These are phyloP conservation scores for Notothenia coriiceps DNA, from an alignment of 2,113 vertebrate species.

Conservation along the genomic window DNA sequence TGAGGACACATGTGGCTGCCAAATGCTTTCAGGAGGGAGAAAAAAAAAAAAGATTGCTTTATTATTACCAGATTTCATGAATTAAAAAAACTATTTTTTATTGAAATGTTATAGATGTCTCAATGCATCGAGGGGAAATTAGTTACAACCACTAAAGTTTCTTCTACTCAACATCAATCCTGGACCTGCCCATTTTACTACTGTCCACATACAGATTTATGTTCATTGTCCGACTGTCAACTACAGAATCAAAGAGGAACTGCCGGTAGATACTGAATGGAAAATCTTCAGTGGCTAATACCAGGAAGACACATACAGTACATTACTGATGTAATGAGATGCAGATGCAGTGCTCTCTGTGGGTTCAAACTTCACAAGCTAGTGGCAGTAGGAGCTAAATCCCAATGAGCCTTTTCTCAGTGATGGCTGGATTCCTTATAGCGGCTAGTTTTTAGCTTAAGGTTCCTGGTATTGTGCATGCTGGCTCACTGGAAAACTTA, in stretches of 20 bases:
- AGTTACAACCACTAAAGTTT: not conserved
- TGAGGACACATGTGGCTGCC: not conserved
- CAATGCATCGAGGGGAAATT: not conserved
- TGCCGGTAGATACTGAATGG: conserved; percentile 1
- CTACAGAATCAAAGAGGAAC: conserved; percentile 4
- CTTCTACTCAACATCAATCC: not conserved
- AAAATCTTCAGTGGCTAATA: conserved; percentile 3
- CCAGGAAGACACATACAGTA: not conserved
- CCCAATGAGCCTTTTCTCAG: not conserved
- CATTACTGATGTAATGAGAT: not conserved
- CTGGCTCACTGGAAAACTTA: not conserved
- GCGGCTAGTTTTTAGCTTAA: not conserved
- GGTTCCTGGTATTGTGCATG: not conserved
- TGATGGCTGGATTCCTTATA: not conserved
- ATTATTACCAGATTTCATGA: not conserved
- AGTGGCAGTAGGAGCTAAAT: too few species aligned
- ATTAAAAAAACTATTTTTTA: not conserved
- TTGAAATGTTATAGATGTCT: not conserved
- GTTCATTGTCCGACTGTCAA: not conserved
- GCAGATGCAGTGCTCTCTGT: conserved; percentile 5
- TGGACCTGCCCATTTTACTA: not conserved
- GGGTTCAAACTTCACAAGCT: not conserved
- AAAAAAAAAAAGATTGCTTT: not conserved
- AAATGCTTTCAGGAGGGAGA: not conserved
- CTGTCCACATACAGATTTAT: conserved; percentile 1